phyloP scores from a whole-genome alignment of 2,113 vertebrate genomes.

The Chamaea fasciata region DNA sequence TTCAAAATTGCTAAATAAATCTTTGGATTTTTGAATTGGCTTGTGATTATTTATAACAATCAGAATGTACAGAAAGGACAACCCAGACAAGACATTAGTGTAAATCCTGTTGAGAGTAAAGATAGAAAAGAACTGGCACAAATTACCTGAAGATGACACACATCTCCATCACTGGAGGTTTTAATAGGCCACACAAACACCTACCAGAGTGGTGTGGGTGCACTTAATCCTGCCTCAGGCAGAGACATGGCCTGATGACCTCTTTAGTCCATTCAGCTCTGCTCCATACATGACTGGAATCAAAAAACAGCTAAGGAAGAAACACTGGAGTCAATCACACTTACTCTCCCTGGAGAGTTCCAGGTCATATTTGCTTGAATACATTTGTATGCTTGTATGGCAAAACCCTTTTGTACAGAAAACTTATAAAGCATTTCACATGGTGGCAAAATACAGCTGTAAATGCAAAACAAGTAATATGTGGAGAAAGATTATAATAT shows the following conservation, averaged over 20 bases:
- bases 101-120: background rate
- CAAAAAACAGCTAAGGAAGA: background rate
- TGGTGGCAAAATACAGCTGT: background rate
- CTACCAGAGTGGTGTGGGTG: background rate
- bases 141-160: background rate
- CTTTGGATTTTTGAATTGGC: too few relatives aligned
- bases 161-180: background rate
- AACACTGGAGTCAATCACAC: background rate
- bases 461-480: slow-evolving; percentile 44
- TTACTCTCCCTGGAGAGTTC: background rate
- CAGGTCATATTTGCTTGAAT: background rate
- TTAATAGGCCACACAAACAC: background rate
- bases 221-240: background rate
- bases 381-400: background rate
- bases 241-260: background rate
- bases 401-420: background rate
- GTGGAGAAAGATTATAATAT: background rate
- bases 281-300: background rate
- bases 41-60: too few relatives aligned
- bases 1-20: too few relatives aligned
- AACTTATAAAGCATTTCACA: slow-evolving; percentile 1
- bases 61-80: background rate
- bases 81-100: background rate
- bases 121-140: background rate
- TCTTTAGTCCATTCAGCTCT: background rate